Base-by-base conservation (phyloP, 2,888 invertebrate genomes). In the Dicycla oo region DNA sequence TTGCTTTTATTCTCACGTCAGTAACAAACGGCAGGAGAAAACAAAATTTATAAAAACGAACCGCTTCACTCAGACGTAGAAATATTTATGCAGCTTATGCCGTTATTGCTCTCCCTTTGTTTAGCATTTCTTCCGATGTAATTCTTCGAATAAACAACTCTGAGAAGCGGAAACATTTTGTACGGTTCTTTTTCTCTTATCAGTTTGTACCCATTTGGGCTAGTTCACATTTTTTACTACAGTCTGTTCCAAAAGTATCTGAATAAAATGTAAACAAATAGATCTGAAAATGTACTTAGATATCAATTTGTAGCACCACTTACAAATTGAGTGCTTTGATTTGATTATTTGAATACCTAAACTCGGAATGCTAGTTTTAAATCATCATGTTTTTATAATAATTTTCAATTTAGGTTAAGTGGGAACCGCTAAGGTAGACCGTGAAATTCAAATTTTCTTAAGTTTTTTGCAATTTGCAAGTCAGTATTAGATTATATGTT, bases 71-170 rank as follows among this genome's bases (percentile, higher is more conserved):
- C 58, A 74, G 72, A 85, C 78, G 67, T 73, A 60, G 83, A 71
- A 78, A 83, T 81, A 83, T 83, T 76, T 77, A 85, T 84, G 78
- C 71, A 78, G 72, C 83, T 82, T 75, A 64, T 60, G 23, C 67
- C 70, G 66, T 69, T 78, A 81, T 81, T 73, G 73, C 75, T 64
- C 53, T 69, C 51, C 57, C 74, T 84, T 78, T 83, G 69, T 85
- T 70, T 67, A 75, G 51, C 69, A 66, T 76, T 58, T 63, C 72
- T 53, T 70, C 51, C 58, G 61, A 60, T 58, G 63, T 80, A 73
- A 76, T 74, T 60, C 80, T 63, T 58, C 47, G 63, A 69, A 76
- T 83, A 78, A 84, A 84, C 71, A 85, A 78, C 72, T 23, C 43
- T 66, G 68, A 47, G 69, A 70, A 74, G 69, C 43, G 40, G 65